Evolutionary conservation across 2,113 vertebrate species (phyloP).

Genomic region (Macrotis lagotis): DNA sequence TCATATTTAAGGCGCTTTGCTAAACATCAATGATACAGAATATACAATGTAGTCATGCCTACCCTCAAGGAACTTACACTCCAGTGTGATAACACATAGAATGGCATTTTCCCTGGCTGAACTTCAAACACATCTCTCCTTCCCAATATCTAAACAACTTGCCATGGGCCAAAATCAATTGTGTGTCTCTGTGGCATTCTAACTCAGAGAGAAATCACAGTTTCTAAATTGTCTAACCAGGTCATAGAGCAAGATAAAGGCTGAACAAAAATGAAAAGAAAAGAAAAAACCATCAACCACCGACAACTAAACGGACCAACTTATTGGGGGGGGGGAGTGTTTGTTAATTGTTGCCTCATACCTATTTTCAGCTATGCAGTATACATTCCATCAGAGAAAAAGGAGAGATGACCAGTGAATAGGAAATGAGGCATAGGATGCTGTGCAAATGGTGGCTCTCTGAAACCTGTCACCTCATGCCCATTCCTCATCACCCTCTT

Average conservation of each 20-base stretch:
- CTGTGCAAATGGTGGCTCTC: not conserved
- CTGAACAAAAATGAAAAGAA: not conserved
- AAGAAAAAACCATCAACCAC: not conserved
- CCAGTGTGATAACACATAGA: not conserved
- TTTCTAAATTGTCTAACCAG: not conserved
- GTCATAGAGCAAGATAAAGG: not conserved
- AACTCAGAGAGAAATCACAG: not conserved
- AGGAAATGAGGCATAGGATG: not conserved
- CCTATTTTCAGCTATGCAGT: not conserved
- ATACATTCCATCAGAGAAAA: not conserved
- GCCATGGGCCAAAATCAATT: too few species aligned
- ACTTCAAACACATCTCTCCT: not conserved
- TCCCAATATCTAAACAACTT: not conserved
- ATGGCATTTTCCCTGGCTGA: not conserved
- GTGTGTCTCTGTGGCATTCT: not conserved
- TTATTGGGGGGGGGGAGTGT: not conserved
- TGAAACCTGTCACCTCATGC: not conserved
- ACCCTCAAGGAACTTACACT: not conserved
- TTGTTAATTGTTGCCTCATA: not conserved
- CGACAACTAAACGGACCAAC: not conserved
- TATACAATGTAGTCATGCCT: not conserved
- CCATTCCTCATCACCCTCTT: not conserved
- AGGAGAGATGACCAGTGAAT: not conserved
- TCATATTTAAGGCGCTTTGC: not conserved
- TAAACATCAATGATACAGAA: not conserved